Percentiles rank a stretch among this genome's conserved stretches.
phyloP scores from a whole-genome alignment of 1,140 invertebrate genomes.

The Drosophila pseudoananassae region DNA sequence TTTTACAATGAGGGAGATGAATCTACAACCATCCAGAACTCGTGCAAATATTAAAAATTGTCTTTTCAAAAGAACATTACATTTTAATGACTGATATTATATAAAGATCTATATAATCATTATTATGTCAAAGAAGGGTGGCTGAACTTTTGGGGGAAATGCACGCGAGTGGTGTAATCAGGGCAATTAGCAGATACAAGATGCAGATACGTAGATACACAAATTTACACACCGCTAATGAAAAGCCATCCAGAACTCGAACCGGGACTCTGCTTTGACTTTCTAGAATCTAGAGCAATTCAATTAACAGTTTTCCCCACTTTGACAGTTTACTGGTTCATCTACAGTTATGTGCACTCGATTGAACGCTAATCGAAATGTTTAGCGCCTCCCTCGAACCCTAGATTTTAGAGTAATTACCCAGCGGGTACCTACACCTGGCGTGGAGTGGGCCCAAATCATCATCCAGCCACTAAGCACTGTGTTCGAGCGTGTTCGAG shows the following conservation, averaged over 20 bases:
- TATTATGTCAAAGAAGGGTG: conserved; percentile 35
- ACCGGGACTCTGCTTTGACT: conserved; percentile 26
- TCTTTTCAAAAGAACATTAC: conserved; percentile 3
- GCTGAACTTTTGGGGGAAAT: conserved; percentile 34
- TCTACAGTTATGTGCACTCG: conserved; percentile 74
- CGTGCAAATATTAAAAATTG: conserved; percentile 17
- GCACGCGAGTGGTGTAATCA: conserved; percentile 36
- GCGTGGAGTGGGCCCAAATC: conserved; percentile 16
- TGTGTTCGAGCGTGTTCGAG: conserved; percentile 27
- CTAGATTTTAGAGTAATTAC: conserved; percentile 39
- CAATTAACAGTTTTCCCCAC: conserved; percentile 63
- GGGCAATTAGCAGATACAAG: conserved; percentile 48
- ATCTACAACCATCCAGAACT: neutral
- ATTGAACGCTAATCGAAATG: conserved; percentile 75
- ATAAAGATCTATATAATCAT: conserved; percentile 15
- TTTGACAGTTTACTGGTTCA: conserved; percentile 31
- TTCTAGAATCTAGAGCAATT: conserved; percentile 64
- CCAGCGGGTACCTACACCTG: neutral
- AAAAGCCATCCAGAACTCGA: conserved; percentile 44
- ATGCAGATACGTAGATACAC: conserved; percentile 33
- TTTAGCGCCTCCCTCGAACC: conserved; percentile 37
- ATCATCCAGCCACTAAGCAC: conserved; percentile 38
- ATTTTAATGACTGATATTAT: conserved; percentile 25
- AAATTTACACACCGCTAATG: conserved; percentile 65
- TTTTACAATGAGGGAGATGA: conserved; percentile 7